Base-by-base conservation (phyloP, 2,888 invertebrate genomes). In the Dolichopus griseipennis region DNA sequence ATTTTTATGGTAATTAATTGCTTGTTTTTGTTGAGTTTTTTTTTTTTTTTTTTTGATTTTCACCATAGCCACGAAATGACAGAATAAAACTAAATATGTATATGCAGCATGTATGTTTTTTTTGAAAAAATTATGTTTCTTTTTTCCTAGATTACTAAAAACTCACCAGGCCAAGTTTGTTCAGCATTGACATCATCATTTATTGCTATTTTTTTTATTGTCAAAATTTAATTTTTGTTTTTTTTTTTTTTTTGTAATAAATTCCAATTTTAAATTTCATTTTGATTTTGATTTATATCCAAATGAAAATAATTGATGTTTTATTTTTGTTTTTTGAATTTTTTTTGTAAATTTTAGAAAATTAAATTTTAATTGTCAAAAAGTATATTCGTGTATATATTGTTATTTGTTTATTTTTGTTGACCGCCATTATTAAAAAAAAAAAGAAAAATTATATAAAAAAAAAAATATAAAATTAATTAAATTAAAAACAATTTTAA, bases 111-210 rank as follows among this genome's bases (percentile, higher is more conserved):
- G 5, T 27, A 27, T 27, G 27, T 27, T 27, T 27, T 27, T 27
- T 27, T 27, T 5, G 27, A 27, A 27, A 27, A 27, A 27, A n/a
- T n/a, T 27, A 27, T 27, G n/a, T n/a, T n/a, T n/a, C 34, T 34
- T 34, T 37, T 37, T 37, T 37, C 37, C 37, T 27, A 27, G 15
- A 52, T 52, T n/a, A n/a, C n/a, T n/a, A 6, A 18, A 27, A 63
- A 63, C 63, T 63, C 63, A 63, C 63, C 63, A 63, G 63, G 18
- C 63, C 63, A 63, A 63, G 18, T 63, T 63, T 63, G 15, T 7
- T 63, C 63, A 22, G 6, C 27, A 4, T 27, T 33, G 15, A 27
- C 27, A 27, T 27, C 22, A 27, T 63, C 63, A 27, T 12, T 27
- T 63, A 18, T 12, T 12, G 63, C 15, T 63, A 27, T 27, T 63